Base-by-base conservation (phyloP, 2,113 vertebrate species). In the Prunella fulvescens region DNA sequence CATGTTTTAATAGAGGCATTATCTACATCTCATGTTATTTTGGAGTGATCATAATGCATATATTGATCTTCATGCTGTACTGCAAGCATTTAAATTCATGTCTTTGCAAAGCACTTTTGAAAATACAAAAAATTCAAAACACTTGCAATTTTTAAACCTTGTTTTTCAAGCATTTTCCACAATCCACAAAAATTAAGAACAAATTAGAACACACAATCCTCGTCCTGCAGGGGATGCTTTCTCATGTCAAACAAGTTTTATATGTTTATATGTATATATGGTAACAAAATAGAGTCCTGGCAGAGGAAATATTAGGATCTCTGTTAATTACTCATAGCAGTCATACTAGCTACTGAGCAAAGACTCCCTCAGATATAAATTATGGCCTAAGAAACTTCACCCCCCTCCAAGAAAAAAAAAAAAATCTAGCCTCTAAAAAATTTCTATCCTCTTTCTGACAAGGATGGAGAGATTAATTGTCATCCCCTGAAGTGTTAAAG, bases 381-480 rank as follows among this genome's bases (percentile, higher is more conserved):
- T n/a, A 37, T 5, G 15, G 10, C 19, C 29, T 45, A 74, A 81
- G 22, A 70, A 69, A 69, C 1, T 1, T 6, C 2, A 6, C 1
- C 1, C 7, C 1, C 4, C 2, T 7, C 3, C 10, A 25, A 56
- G 42, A 17, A 42, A 65, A n/a, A 17, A 42, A 65, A n/a, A 51
- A 2, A 58, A 51, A 69, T 14, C 69, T 40, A 69, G 40, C 39
- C 22, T 31, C 19, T 22, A 80, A 92, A 58, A 79, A 47, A 44
- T 9, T 29, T 17, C 17, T 56, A 13, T 40, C 14, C 25, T 17
- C 5, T 50, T 78, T 62, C 60, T 81, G 42, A 44, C 23, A 67
- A 70, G 15, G 19, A 29, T 4, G 19, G 45, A 37, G 51, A 67
- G 35, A 39, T 53, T 11, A 70, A 44, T 42, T 61, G 0, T 29